Evolutionary conservation across 2,888 invertebrate species (phyloP), one percentile per base, ranked within the genome.

Genomic region (Drosophila hamatofila): DNA sequence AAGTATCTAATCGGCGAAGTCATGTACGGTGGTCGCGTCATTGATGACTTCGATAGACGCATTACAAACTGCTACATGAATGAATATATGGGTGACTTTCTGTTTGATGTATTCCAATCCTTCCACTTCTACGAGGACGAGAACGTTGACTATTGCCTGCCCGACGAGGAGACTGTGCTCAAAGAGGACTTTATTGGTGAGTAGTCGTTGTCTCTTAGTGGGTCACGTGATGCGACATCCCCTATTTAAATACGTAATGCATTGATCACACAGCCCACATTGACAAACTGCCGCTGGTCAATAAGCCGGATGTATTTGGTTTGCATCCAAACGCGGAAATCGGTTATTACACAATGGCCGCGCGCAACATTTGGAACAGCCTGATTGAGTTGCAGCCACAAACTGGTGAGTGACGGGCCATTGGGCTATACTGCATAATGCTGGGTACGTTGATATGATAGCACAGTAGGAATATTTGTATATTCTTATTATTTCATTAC

Each of bases 291-390:
- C 98, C 98, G 0, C 92, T 98, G 68, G 95, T 95, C 23, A 98
- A 97, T 92, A 96, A 96, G 14, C 98, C 98, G 3, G 97, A 97
- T 91, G 97, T 98, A 62, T 97, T 98, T 93, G 98, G 98, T 11
- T 93, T 98, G 56, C 97, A 98, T 93, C 96, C 97, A n/a, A 98
- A 98, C 93, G 98, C 98, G 0, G 98, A 98, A 94, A 98, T 98
- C 90, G 97, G 97, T 9, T 98, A 98, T 93, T 98, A 97, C 93
- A 97, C 97, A 60, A 95, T 96, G 91, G 96, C 97, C 0, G 96
- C 97, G 12, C 95, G 96, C 81, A 96, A 96, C 91, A 97, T 98
- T 94, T 98, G 98, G 97, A 93, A 93, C 48, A 95, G 97, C 91
- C 94, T 98, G 79, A 96, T 97, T 78, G 97, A 98, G 86, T 93